These are phyloP conservation scores for Drosophila emarginata DNA, from an alignment of 2,888 invertebrate species.

Conservation along the genomic window DNA sequence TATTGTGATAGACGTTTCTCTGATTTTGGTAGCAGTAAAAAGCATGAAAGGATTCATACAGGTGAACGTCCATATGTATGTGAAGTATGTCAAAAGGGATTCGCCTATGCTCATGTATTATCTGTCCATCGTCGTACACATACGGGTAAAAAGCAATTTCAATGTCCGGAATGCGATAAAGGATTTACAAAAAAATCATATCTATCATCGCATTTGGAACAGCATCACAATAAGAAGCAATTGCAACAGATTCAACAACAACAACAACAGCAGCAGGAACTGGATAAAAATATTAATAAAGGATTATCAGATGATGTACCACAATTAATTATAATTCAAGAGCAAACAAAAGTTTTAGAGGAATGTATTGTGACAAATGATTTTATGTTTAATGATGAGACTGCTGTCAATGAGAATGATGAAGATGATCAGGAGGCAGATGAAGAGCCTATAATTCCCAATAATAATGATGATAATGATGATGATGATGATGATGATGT, in stretches of 20 bases:
- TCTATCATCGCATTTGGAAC: slow-evolving; percentile 75
- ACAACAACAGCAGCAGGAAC: background rate
- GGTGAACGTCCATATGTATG: slow-evolving; percentile 81
- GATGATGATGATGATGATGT: slow-evolving; percentile 12
- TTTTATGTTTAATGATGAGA: slow-evolving; percentile 64
- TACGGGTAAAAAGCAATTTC: slow-evolving; percentile 81
- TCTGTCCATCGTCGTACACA: slow-evolving; percentile 80
- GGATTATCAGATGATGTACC: background rate
- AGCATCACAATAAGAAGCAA: slow-evolving; percentile 54
- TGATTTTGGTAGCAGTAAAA: slow-evolving; percentile 82
- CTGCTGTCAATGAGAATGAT: background rate
- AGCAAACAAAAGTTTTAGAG: slow-evolving; percentile 61
- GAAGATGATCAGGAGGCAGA: background rate
- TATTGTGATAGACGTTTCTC: slow-evolving; percentile 82
- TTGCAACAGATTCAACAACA: slow-evolving; percentile 2
- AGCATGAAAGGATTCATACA: slow-evolving; percentile 82
- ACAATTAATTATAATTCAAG: slow-evolving; percentile 5
- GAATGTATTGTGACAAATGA: slow-evolving; percentile 75
- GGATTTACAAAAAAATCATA: slow-evolving; percentile 82
- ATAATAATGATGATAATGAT: too few relatives aligned
- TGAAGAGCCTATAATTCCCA: background rate
- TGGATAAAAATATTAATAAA: slow-evolving; percentile 1
- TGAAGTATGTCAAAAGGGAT: slow-evolving; percentile 79
- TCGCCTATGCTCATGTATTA: slow-evolving; percentile 81
- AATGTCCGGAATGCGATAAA: slow-evolving; percentile 79